Evolutionary conservation across 2,113 vertebrate genomes (phyloP), one percentile per base, ranked within the genome.

Genomic region (Epinephelus fuscoguttatus): DNA sequence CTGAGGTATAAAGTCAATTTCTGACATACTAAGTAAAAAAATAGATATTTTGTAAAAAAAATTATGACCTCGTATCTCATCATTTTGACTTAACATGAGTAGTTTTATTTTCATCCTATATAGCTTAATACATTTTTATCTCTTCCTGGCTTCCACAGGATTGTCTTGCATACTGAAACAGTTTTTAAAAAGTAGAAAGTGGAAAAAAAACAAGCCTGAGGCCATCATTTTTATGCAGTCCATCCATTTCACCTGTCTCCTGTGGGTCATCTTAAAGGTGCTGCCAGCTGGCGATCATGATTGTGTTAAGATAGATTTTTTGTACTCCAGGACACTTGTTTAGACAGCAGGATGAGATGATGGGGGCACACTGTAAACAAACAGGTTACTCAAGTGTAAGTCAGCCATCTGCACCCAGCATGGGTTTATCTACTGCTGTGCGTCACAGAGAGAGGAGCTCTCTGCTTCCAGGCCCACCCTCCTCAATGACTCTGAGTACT

Each of bases 401-500:
- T 66, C 75, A 79, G 75, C 88, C 88, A 93, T 89, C 91, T 94
- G 91, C 45, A 53, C 79, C 63, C 83, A 77, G 75, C 37, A 2
- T 78, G 81, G 33, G 66, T 73, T 71, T 27, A 53, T 81, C 90
- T 84, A 85, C 87, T 86, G 87, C 78, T 80, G 91, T 1, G 83
- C 37, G 70, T 92, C 89, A 79, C 23, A 6, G 9, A 52, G 63
- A 67, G 88, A 76, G 67, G 85, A 42, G 66, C 50, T 67, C 67
- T 88, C 90, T 11, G 78, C 91, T 75, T 96, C 96, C 89, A 99
- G 92, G 25, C 98, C 96, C 4, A 97, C 94, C 23, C 97, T 93
- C 68, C 85, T 96, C 85, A 99, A 94, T 53, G 97, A 97, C 30
- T 96, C 96, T 0, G 82, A 94, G 90, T 99, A 99, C 84, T 99